Conservation (phyloP, 2,113 vertebrate species). For the Eurystomus gularis region DNA sequence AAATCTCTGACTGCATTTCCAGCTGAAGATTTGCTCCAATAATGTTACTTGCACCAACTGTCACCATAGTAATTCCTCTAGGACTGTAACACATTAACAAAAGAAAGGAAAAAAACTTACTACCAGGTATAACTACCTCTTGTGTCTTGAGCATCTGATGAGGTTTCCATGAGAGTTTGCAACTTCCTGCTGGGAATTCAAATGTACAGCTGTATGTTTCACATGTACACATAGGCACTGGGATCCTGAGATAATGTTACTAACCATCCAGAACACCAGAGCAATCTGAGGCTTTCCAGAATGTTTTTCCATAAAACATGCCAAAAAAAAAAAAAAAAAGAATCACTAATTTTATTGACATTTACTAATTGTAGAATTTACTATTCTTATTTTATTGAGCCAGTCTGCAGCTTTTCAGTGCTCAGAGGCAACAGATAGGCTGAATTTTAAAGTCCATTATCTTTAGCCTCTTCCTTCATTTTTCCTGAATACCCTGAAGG, state of each 20-base stretch:
- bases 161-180: background rate
- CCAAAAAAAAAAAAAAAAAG: background rate
- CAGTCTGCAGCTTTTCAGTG: background rate
- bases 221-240: accelerated
- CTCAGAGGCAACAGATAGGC: background rate
- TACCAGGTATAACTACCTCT: background rate
- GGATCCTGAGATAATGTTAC: background rate
- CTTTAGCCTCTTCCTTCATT: background rate
- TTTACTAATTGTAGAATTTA: background rate
- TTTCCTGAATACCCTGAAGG: background rate
- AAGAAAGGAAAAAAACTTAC: background rate
- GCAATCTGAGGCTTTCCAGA: background rate
- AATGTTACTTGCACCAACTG: background rate
- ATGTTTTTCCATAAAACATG: background rate
- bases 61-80: background rate
- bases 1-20: background rate
- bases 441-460: background rate
- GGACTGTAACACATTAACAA: background rate
- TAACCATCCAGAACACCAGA: background rate
- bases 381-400: background rate
- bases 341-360: too few species aligned
- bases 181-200: background rate
- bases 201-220: background rate
- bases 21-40: background rate
- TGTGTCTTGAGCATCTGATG: background rate